Base-by-base conservation (phyloP, 2,888 invertebrate genomes). In the Lordiphosa fenestrarum region DNA sequence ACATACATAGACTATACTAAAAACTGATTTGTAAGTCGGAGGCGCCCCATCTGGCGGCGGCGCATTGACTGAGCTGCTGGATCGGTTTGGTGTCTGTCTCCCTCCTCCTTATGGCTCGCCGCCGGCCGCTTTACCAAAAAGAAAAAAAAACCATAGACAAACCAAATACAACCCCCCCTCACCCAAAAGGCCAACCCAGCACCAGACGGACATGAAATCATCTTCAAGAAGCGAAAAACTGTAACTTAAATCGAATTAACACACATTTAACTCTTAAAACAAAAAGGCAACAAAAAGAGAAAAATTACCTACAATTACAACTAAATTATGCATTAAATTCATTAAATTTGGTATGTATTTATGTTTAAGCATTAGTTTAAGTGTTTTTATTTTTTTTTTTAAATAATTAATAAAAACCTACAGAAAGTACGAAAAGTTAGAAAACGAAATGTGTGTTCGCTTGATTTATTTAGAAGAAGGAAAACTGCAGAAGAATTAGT, bases 381-480 rank as follows among this genome's bases (percentile, higher is more conserved):
- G 78, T 84, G 83, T 80, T 84, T 84, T 84, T 80, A 67, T 81
- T 81, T 82, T 82, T 83, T 80, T 73, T 71, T 80, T 84, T 70
- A 59, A 48, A 35, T 30, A 51, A 40, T 38, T 19, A 15, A 15
- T 19, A 39, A 15, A 39, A 73, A 75, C 49, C 48, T 65, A 66
- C 52, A 37, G 48, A 63, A 54, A 53, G 53, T 65, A 59, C 53
- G 47, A 53, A 65, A 69, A 39, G 33, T 41, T 38, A 30, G 33
- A 46, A 46, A n/a, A 10, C n/a, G 2, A 35, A 46, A 38, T 6
- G 25, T 49, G 13, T 12, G 19, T n/a, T n/a, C 30, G n/a, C 33
- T 25, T 19, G 3, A 10, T 23, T 49, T 44, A 33, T 10, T 13
- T 7, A n/a, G n/a, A n/a, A n/a, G n/a, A n/a, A n/a, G n/a, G n/a